These are phyloP conservation scores for Bombylius major DNA, from an alignment of 2,888 invertebrate genomes.

Conservation along the genomic window DNA sequence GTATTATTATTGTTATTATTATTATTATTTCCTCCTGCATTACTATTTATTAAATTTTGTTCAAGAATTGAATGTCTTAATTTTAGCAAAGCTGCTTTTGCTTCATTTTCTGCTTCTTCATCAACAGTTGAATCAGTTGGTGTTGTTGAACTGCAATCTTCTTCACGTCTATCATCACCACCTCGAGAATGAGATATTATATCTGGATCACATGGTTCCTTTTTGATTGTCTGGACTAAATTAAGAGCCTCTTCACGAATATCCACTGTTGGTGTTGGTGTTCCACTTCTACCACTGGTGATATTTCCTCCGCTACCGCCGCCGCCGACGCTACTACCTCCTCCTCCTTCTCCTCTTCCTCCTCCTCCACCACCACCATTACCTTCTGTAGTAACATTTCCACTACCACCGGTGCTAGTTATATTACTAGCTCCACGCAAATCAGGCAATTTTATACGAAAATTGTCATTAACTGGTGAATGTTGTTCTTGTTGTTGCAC, in stretches of 20 bases:
- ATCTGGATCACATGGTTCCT: conserved; percentile 11
- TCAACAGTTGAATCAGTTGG: conserved; percentile 17
- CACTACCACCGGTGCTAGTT: background rate
- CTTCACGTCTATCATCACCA: conserved; percentile 9
- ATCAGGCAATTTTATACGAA: conserved; percentile 12
- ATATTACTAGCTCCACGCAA: background rate
- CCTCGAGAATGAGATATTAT: conserved; percentile 5
- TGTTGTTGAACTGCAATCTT: conserved; percentile 12
- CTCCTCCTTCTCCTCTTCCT: too few species aligned
- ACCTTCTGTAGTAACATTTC: background rate
- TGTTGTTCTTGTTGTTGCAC: conserved; percentile 9
- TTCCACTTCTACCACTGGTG: conserved; percentile 2
- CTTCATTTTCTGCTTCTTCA: conserved; percentile 19
- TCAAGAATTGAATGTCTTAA: conserved; percentile 21
- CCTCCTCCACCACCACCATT: background rate
- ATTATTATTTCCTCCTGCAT: conserved; percentile 13
- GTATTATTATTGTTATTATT: conserved; percentile 5
- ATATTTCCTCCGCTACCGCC: background rate
- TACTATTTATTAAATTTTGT: conserved; percentile 16
- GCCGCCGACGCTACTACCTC: background rate
- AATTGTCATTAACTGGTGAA: conserved; percentile 9
- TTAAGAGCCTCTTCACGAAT: conserved; percentile 29
- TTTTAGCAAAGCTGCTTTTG: conserved; percentile 15
- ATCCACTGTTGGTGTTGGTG: conserved; percentile 7
- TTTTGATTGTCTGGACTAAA: conserved; percentile 26